These are phyloP conservation scores for Azemiops feae DNA, from an alignment of 2,113 vertebrate genomes.

Conservation along the genomic window DNA sequence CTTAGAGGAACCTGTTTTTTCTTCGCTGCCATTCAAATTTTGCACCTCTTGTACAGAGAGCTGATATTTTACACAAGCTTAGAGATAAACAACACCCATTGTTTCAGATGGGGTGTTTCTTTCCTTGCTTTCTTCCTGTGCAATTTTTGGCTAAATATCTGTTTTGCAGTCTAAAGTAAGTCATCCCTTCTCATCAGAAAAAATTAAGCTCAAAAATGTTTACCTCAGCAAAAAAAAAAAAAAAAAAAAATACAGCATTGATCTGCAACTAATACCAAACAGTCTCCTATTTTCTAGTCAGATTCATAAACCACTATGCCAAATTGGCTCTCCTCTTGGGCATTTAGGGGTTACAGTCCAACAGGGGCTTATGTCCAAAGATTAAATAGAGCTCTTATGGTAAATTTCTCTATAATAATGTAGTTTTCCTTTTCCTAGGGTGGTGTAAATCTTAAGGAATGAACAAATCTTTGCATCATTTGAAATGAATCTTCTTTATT, in stretches of 20 bases:
- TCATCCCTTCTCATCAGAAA: not conserved
- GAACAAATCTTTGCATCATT: slow-evolving; percentile 50
- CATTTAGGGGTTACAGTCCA: slow-evolving; percentile 62
- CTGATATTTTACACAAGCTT: not conserved
- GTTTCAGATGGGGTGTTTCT: not conserved
- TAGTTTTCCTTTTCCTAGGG: slow-evolving; percentile 53
- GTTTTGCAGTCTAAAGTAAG: not conserved
- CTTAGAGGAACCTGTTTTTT: not conserved
- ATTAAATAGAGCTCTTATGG: slow-evolving; percentile 64
- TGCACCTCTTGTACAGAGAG: not conserved
- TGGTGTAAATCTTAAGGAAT: slow-evolving; percentile 56
- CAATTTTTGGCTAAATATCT: not conserved
- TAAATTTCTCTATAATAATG: slow-evolving; percentile 47
- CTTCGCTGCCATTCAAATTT: not conserved
- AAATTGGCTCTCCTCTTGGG: slow-evolving; percentile 40
- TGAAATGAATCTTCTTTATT: slow-evolving; percentile 41
- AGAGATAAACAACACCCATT: not conserved
- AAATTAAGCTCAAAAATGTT: not conserved
- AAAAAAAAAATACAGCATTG: not conserved
- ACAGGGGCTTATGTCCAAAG: slow-evolving; percentile 63
- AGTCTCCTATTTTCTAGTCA: not conserved
- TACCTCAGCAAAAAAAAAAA: not conserved
- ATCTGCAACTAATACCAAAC: not conserved
- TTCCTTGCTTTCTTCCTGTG: not conserved
- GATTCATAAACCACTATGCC: not conserved